Percentiles rank a stretch among this genome's conserved stretches.
Evolutionary conservation across 1,140 invertebrate species (phyloP).

Genomic region (Heliconius eleuchia): DNA sequence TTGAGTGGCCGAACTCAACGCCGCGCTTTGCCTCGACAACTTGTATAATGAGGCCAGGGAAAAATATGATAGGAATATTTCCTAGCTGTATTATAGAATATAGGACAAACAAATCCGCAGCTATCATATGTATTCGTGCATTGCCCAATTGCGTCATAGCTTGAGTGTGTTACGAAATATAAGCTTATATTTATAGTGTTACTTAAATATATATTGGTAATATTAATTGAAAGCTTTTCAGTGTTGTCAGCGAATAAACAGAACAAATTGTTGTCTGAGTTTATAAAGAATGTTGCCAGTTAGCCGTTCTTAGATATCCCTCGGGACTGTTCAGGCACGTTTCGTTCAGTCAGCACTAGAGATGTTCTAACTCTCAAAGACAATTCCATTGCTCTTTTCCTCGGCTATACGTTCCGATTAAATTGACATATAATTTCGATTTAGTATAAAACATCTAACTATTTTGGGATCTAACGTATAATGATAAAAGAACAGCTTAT

Average conservation of each 20-base stretch:
- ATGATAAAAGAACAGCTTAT: background rate
- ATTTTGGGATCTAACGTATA: background rate
- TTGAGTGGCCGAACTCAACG: no score
- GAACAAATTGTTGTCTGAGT: constrained; percentile 52
- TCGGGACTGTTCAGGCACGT: constrained; percentile 60
- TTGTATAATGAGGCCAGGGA: no score
- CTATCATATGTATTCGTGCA: background rate
- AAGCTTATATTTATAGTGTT: background rate
- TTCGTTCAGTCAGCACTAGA: constrained; percentile 63
- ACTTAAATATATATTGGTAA: background rate
- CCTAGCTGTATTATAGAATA: background rate
- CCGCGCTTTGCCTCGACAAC: no score
- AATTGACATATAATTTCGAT: constrained; percentile 27
- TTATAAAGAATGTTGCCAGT: constrained; percentile 55
- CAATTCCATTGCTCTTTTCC: constrained; percentile 64
- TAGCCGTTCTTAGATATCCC: constrained; percentile 58
- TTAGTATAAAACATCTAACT: constrained; percentile 16
- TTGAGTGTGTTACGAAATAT: background rate
- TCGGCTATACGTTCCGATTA: constrained; percentile 18
- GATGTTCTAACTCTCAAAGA: constrained; percentile 62
- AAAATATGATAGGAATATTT: no score
- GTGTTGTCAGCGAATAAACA: constrained; percentile 47
- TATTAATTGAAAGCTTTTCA: background rate
- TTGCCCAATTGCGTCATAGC: background rate
- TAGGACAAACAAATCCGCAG: background rate